These are phyloP conservation scores for Mellivora capensis DNA, from an alignment of 2,113 vertebrate genomes.

Conservation along the genomic window DNA sequence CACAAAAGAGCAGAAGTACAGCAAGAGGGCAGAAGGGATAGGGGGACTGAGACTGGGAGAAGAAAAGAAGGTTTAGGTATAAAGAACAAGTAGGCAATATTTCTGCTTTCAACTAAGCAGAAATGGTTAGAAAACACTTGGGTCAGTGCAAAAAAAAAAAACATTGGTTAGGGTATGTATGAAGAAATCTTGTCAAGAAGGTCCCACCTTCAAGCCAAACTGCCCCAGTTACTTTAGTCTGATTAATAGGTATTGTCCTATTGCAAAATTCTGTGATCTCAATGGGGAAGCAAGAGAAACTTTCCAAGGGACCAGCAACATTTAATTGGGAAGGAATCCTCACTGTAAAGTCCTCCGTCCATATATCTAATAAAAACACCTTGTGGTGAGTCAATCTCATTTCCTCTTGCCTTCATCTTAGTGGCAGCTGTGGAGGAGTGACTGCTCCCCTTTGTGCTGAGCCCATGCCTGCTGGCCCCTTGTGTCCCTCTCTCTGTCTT, in stretches of 20 bases:
- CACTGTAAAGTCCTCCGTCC: not conserved
- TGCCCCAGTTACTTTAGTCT: not conserved
- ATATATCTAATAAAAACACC: not conserved
- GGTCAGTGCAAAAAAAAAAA: not conserved
- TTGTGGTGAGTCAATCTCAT: not conserved
- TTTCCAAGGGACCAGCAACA: not conserved
- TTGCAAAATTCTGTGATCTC: constrained; percentile 17
- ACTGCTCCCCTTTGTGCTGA: not conserved
- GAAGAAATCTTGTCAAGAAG: not conserved
- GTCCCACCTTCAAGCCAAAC: not conserved
- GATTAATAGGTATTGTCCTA: constrained; percentile 13
- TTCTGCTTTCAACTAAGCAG: not conserved
- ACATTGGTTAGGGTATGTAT: not conserved
- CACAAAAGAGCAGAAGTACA: not conserved
- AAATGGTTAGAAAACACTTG: not conserved
- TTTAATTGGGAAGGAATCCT: constrained; percentile 30
- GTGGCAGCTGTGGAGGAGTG: not conserved
- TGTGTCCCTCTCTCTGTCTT: not conserved
- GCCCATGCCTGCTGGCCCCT: not conserved
- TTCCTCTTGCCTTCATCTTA: not conserved
- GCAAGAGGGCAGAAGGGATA: not conserved
- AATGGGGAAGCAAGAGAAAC: not conserved
- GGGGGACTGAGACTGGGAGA: not conserved
- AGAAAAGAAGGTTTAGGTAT: not conserved
- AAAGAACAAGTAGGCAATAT: not conserved